A percentile compares a stretch with the other conserved stretches of the same genome.
phyloP scores from a whole-genome alignment of 2,797 vertebrate species.

The Sphenopsis melanotis region DNA sequence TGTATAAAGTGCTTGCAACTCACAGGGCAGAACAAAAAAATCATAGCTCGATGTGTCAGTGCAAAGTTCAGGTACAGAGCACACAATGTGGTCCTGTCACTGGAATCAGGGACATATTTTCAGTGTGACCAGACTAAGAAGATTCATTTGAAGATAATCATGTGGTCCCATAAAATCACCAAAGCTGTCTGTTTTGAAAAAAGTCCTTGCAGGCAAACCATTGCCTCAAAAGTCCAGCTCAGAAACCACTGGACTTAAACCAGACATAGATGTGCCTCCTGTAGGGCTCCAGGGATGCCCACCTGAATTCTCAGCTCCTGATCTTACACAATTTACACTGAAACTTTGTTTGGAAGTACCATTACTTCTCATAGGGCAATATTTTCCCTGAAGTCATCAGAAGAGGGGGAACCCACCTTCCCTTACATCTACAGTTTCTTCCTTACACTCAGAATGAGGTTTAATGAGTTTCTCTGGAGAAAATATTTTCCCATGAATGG shows the following conservation, averaged over 20 bases:
- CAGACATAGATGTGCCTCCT: not conserved
- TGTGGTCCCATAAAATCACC: not conserved
- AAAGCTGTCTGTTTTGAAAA: not conserved
- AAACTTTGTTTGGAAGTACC: not conserved
- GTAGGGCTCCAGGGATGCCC: not conserved
- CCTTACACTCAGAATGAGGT: not conserved
- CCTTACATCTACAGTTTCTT: not conserved
- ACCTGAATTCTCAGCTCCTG: not conserved
- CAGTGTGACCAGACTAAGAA: not conserved
- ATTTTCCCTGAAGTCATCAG: not conserved
- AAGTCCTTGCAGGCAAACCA: not conserved
- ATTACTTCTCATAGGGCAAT: fast-evolving
- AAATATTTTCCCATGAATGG: not conserved
- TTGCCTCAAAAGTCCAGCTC: not conserved
- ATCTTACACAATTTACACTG: not conserved
- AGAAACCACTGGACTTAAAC: not conserved
- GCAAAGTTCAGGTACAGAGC: not conserved
- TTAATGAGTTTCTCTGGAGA: not conserved
- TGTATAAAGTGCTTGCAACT: not conserved
- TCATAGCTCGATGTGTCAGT: not conserved
- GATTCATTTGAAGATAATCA: not conserved
- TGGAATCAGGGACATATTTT: not conserved
- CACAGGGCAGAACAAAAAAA: not conserved
- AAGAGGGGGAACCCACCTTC: not conserved
- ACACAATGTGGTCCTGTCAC: not conserved